Base-by-base conservation (phyloP, 1,140 invertebrate species). In the Meloidogyne hapla region DNA sequence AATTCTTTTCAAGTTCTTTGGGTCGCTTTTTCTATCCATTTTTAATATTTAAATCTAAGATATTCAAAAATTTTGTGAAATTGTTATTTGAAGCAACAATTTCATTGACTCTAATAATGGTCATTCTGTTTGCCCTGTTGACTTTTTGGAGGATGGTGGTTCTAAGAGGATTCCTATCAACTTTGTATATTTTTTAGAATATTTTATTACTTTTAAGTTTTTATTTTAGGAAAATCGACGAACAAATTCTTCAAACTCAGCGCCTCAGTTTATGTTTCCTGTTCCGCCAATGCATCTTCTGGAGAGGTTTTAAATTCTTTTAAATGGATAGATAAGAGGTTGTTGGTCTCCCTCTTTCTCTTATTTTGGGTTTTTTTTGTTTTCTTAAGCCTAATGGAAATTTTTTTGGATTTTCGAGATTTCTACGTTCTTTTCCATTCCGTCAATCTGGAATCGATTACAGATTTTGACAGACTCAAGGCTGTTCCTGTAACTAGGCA, bases 41-140 rank as follows among this genome's bases (percentile, higher is more conserved):
- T 33, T 33, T 42, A 6, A 25, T 67, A 67, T 42, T 69, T 38
- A 61, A 69, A 6, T 38, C 26, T 45, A 25, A 69, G 61, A 15
- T 69, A 56, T n/a, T 56, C 48, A n/a, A 15, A n/a, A 33, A 33
- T 56, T 56, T n/a, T 56, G 18, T 56, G 48, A 56, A 56, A 56
- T 56, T 56, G 48, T 56, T 56, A 56, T 56, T 56, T 56, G 48
- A 56, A 56, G 48, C 48, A 56, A 56, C 48, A 56, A 56, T 56
- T 56, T 56, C 48, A 56, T 56, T 56, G 48, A 56, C n/a, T n/a
- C 48, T 18, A 18, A 15, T 48, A 48, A 48, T 56, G 48, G 48
- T n/a, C 48, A 56, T 56, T 56, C 48, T n/a, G 18, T 1, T 56
- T 56, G 48, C 18, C 48, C 48, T 56, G 6, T 56, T 56, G 48